Base-by-base conservation (phyloP, 2,888 invertebrate genomes). In the Laothoe populi region DNA sequence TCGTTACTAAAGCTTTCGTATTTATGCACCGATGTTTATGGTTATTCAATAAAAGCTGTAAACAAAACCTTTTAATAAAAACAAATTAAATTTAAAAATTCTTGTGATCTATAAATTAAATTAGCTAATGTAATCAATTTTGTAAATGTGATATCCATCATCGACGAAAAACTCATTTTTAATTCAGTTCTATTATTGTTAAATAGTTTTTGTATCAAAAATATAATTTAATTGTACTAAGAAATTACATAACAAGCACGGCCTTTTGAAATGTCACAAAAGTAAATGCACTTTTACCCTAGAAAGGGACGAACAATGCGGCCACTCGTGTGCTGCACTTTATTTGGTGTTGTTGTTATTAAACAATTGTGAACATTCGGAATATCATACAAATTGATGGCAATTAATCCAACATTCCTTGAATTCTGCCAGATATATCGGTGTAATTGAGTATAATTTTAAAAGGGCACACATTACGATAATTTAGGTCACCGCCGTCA, bases 241-340 rank as follows among this genome's bases (percentile, higher is more conserved):
- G 57, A 13, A 21, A 19, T 42, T 23, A 24, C 57, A 13, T 24
- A 10, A n/a, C n/a, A 11, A 24, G 23, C 57, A 58, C 10, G 40
- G 40, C 40, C 57, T 66, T 63, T 46, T 57, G 60, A 59, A 64
- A 61, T 64, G 60, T 61, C 31, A 63, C 64, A 61, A 62, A 64
- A 64, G 61, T 46, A 53, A 57, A 42, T 35, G 19, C 46, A 61
- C 45, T 59, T 31, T 35, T 48, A 45, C 31, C 58, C 59, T 26
- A 35, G 24, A 58, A 58, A 40, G 35, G 21, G n/a, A 42, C n/a
- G 42, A 58, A 58, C 57, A 58, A 42, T 58, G 49, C 45, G 62
- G 13, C 61, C 57, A 16, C 65, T 65, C 67, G 57, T 11, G 13
- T 23, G 2, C 23, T 40, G 11, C 23, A 58, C 57, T 58, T 23